Evolutionary conservation across 2,888 invertebrate species (phyloP).

Genomic region (Andrena fulva): DNA sequence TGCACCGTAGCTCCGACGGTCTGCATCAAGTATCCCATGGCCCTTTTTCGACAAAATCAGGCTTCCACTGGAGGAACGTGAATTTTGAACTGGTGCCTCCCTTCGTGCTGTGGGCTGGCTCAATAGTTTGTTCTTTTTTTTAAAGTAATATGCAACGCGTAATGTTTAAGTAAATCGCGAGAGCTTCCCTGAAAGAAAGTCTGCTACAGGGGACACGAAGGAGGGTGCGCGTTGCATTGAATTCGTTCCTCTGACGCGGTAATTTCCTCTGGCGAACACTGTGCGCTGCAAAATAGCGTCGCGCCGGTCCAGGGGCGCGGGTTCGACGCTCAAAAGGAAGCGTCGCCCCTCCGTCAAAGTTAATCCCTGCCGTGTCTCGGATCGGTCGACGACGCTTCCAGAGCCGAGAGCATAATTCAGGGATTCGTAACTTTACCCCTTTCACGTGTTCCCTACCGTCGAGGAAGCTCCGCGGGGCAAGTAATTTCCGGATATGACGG

Average conservation of each 20-base stretch:
- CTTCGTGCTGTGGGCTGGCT: no score
- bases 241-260: slow-evolving; percentile 8
- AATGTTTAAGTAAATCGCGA: neutral
- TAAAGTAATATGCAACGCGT: neutral
- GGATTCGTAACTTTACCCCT: slow-evolving; percentile 73
- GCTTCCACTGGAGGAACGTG: neutral
- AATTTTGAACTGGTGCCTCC: no score
- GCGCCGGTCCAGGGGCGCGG: slow-evolving; percentile 37
- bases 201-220: neutral
- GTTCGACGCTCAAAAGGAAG: slow-evolving; percentile 57
- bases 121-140: neutral
- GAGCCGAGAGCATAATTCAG: slow-evolving; percentile 66
- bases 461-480: slow-evolving; percentile 64
- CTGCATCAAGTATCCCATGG: neutral
- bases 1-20: neutral
- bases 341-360: slow-evolving; percentile 59
- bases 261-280: slow-evolving; percentile 49
- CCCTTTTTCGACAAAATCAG: neutral
- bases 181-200: neutral
- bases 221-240: neutral
- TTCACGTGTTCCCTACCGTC: slow-evolving; percentile 66
- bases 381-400: slow-evolving; percentile 63
- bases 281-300: slow-evolving; percentile 9
- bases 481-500: slow-evolving; percentile 71
- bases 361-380: slow-evolving; percentile 61